These are phyloP conservation scores for Poecilobothrus nobilitatus DNA, from an alignment of 2,888 invertebrate genomes.

Conservation along the genomic window DNA sequence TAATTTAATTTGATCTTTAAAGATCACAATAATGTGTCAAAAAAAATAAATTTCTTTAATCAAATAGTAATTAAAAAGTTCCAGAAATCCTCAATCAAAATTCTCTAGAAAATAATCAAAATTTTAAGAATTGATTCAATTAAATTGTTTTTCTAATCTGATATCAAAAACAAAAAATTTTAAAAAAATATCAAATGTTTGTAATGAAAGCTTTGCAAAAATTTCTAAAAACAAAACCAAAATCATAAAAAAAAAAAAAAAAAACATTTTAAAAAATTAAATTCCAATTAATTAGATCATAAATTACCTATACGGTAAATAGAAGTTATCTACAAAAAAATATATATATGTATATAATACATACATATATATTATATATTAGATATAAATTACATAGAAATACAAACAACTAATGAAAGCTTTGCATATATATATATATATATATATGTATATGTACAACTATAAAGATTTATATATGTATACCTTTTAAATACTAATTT, in stretches of 20 bases:
- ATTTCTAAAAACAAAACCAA: no score
- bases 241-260: no score
- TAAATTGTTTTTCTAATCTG: no score
- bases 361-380: no score
- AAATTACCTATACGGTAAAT: not conserved
- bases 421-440: not conserved
- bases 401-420: not conserved
- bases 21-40: no score
- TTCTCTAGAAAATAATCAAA: no score
- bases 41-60: no score
- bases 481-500: not conserved
- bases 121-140: no score
- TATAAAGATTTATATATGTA: not conserved
- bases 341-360: not conserved
- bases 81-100: no score
- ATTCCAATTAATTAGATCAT: slow-evolving; percentile 4
- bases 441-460: not conserved
- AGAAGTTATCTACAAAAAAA: not conserved
- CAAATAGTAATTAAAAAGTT: no score
- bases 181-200: not conserved
- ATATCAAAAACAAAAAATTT: not conserved
- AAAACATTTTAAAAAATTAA: not conserved
- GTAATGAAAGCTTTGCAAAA: not conserved
- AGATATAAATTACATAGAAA: not conserved
- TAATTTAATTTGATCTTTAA: no score